A percentile compares a stretch with the other conserved stretches of the same genome.
These are phyloP conservation scores for Dicrostonyx torquatus DNA, from an alignment of 2,797 vertebrate genomes.

Conservation along the genomic window DNA sequence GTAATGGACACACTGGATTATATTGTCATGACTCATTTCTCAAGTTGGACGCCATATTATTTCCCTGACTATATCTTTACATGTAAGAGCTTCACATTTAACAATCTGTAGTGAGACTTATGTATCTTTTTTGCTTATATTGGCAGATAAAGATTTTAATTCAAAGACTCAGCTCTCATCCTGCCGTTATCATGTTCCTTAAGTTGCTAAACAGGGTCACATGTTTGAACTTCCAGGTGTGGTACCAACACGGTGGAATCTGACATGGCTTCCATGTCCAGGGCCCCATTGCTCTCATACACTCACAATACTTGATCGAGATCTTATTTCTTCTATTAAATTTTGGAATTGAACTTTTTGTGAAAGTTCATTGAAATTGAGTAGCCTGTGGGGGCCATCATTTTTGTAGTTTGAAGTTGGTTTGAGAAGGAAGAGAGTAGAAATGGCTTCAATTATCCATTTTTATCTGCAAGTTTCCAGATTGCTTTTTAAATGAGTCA, in stretches of 20 bases:
- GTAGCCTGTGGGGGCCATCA: neutral
- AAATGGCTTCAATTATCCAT: conserved; percentile 59
- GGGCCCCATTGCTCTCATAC: neutral
- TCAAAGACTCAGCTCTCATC: neutral
- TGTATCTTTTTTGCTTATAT: neutral
- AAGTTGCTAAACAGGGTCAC: neutral
- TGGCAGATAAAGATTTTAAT: neutral
- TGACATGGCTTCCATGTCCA: neutral
- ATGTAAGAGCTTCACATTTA: neutral
- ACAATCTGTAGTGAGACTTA: neutral
- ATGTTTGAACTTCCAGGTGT: neutral
- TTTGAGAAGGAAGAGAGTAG: neutral
- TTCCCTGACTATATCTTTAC: neutral
- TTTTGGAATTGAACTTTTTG: neutral
- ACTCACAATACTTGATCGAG: neutral
- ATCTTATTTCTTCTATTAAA: neutral
- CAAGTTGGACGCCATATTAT: neutral
- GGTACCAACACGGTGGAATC: neutral
- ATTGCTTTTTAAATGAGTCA: conserved; percentile 69
- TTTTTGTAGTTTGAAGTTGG: conserved; percentile 6
- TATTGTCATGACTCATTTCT: neutral
- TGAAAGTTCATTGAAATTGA: neutral
- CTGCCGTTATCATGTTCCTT: neutral
- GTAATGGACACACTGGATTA: neutral
- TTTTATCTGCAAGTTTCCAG: conserved; percentile 67